Evolutionary conservation across 2,888 invertebrate genomes (phyloP), one percentile per base, ranked within the genome.

Genomic region (Agrochola lota): DNA sequence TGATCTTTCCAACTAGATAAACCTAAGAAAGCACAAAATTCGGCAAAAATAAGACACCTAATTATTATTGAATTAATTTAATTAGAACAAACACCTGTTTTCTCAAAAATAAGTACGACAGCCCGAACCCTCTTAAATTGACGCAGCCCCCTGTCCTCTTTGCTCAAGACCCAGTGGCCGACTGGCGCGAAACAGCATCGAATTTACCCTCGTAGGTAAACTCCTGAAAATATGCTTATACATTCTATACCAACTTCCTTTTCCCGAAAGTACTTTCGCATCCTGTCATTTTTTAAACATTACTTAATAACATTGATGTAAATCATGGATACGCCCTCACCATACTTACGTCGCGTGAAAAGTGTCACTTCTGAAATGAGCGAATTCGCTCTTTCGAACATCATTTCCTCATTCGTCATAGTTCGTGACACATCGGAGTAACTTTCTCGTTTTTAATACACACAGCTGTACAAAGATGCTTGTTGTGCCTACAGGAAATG

Each of bases 41-140:
- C 1, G 30, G 30, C 23, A 23, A 30, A 52, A n/a, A 23, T 23
- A 52, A n/a, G 26, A 43, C 26, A 26, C 2, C 15, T 7, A 26
- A 15, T 5, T 23, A 7, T 15, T 30, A 49, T 52, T 67, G 2
- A 30, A 49, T 20, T 30, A 0, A 49, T 30, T 49, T 20, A 30
- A 23, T 23, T 30, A 4, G 12, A 30, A 4, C 12, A 20, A 59
- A 60, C 6, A 26, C 8, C 7, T 23, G 0, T 23, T 46, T 26
- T 49, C 3, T 67, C n/a, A 49, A 52, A 68, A 68, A 68, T 40
- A 72, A 72, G 12, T 67, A 35, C 71, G 68, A 71, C 46, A 5
- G 23, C 11, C 12, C 68, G n/a, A 23, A 30, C 46, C 23, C 40
- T 35, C 30, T 49, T 0, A 63, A 46, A 64, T 17, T 11, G 35